phyloP scores from a whole-genome alignment of 2,113 vertebrate genomes.

The Percopsis transmontana region DNA sequence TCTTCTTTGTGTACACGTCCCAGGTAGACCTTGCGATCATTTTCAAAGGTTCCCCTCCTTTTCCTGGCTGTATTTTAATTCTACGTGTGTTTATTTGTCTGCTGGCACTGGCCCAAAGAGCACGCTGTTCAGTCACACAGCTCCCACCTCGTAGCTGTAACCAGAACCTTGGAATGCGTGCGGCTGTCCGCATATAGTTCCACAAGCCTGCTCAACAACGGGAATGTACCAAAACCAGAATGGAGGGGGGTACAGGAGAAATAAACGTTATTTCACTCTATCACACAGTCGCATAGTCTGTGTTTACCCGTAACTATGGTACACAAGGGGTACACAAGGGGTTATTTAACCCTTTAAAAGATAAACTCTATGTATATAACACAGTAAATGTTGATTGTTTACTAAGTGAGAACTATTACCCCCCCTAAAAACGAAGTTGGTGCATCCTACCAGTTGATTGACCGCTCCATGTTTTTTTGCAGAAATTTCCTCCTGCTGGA shows the following conservation, averaged over 20 bases:
- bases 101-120: constrained; percentile 12
- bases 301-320: not conserved
- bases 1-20: not conserved
- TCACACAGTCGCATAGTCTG: not conserved
- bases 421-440: constrained; percentile 27
- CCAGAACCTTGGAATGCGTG: constrained; percentile 53
- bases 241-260: not conserved
- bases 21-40: not conserved
- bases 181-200: constrained; percentile 26
- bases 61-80: not conserved
- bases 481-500: constrained; percentile 65
- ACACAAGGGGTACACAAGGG: not conserved
- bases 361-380: too few relatives aligned
- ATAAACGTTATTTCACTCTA: not conserved
- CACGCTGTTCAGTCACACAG: too few relatives aligned
- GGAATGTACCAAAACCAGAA: constrained; percentile 62
- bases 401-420: not conserved
- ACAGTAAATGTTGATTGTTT: not conserved
- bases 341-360: not conserved
- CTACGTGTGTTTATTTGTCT: constrained; percentile 56
- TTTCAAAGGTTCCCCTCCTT: not conserved
- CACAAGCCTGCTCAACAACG: constrained; percentile 45
- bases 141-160: constrained; percentile 41
- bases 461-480: constrained; percentile 67
- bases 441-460: constrained; percentile 65